Base-by-base conservation (phyloP, 2,888 invertebrate genomes). In the Nomada flava region DNA sequence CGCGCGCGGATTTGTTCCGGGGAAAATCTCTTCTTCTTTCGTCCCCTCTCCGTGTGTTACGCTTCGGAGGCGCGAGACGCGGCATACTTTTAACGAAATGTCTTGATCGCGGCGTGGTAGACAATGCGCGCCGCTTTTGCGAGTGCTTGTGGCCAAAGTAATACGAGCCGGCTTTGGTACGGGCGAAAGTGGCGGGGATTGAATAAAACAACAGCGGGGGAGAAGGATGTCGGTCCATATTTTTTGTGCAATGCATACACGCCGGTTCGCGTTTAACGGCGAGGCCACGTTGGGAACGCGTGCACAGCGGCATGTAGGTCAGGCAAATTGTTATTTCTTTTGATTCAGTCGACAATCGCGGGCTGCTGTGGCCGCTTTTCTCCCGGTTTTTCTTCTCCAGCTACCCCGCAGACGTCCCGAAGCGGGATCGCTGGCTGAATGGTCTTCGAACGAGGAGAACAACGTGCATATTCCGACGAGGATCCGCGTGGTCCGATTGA, bases 21-120 rank as follows among this genome's bases (percentile, higher is more conserved):
- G 42, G 64, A 52, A 52, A 64, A 78, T 75, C 68, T 65, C 64
- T 76, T 57, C 20, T 50, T 15, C 11, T 18, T 36, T 53, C 20
- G 36, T 55, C 20, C 10, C 10, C 13, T n/a, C 13, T 20, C 13
- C 13, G 3, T 26, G 10, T 5, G 20, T 23, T 11, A 5, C 57
- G 57, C 47, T 15, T 47, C 15, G 10, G n/a, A 18, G 68, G 42
- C 59, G 42, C 59, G 73, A 67, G 53, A 50, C 44, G 55, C 59
- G 68, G 55, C 70, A 86, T 55, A 83, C 78, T 88, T 88, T 88
- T 80, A 86, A 74, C 73, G 74, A 68, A 83, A 88, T 74, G 80
- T 78, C 86, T 80, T 76, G 79, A 70, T 70, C 55, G 65, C 67
- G n/a, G 55, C 55, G 36, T 53, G 13, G 7, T 10, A 29, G 67